Conservation (phyloP, 2,113 vertebrate genomes). For the Crotalus viridis region DNA sequence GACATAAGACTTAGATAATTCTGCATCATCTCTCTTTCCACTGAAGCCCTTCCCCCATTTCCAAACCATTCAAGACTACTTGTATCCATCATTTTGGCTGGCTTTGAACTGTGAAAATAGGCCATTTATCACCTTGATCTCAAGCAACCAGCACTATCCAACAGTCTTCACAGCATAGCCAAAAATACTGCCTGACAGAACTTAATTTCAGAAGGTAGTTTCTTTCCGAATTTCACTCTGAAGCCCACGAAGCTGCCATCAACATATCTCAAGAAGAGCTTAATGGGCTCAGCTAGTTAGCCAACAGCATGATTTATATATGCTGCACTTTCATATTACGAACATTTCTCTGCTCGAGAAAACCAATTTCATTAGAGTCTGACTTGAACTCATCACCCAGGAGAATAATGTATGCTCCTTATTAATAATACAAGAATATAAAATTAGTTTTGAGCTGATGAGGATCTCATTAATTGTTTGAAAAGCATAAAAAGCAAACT, state of each 20-base stretch:
- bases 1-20: neutral
- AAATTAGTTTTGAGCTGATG: slow-evolving; percentile 19
- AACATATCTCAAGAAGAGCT: slow-evolving; percentile 56
- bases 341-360: slow-evolving; percentile 51
- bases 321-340: slow-evolving; percentile 48
- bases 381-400: slow-evolving; percentile 41
- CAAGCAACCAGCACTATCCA: neutral
- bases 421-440: slow-evolving; percentile 63
- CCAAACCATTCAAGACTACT: neutral
- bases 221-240: slow-evolving; percentile 29
- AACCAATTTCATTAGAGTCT: slow-evolving; percentile 63
- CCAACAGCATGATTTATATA: slow-evolving; percentile 66
- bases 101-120: neutral
- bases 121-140: neutral
- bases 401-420: slow-evolving; percentile 59
- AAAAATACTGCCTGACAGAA: neutral
- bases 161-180: neutral
- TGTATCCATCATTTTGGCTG: neutral
- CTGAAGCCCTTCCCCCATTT: neutral
- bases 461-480: slow-evolving; percentile 36
- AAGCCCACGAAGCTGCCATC: slow-evolving; percentile 53
- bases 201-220: neutral
- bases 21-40: neutral
- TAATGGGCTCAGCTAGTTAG: slow-evolving; percentile 57
- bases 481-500: neutral